A percentile compares a stretch with the other conserved stretches of the same genome.
These are phyloP conservation scores for Phenganax subtilis DNA, from an alignment of 92 coral and sea anemone species.

Conservation along the genomic window DNA sequence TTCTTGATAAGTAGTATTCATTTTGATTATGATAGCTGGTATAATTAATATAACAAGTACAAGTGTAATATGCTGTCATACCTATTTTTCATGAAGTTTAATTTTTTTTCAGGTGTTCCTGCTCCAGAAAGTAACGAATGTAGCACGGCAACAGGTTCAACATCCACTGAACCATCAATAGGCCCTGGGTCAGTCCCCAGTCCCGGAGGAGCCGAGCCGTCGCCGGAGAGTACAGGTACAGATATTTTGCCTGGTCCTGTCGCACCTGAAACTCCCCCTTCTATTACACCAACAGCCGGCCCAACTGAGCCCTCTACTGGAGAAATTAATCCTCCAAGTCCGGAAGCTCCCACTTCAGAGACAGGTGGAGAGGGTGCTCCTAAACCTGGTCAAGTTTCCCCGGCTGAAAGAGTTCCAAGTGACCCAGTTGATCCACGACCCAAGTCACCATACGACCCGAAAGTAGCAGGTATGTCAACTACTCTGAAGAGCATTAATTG, in stretches of 20 bases:
- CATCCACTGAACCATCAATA: not conserved
- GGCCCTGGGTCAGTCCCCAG: not conserved
- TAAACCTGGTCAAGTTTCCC: not conserved
- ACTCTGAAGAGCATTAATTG: too few relatives aligned
- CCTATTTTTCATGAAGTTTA: not conserved
- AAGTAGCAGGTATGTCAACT: too few relatives aligned
- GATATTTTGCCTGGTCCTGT: not conserved
- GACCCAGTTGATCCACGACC: too few relatives aligned
- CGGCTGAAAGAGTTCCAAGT: too few relatives aligned
- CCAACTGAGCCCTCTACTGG: not conserved
- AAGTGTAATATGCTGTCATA: not conserved
- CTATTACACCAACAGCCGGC: not conserved
- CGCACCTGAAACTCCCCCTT: not conserved
- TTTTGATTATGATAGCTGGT: not conserved
- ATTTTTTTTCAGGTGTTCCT: not conserved
- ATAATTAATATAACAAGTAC: not conserved
- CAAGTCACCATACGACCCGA: too few relatives aligned
- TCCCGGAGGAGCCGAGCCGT: not conserved
- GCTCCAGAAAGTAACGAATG: slow-evolving; percentile 11
- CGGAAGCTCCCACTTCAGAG: not conserved
- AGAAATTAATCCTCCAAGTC: not conserved
- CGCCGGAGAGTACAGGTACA: not conserved
- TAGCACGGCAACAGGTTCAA: not conserved
- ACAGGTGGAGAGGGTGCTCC: not conserved
- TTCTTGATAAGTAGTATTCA: too few relatives aligned